Conservation (phyloP, 2,113 vertebrate species). For the Larimichthys polyactis region DNA sequence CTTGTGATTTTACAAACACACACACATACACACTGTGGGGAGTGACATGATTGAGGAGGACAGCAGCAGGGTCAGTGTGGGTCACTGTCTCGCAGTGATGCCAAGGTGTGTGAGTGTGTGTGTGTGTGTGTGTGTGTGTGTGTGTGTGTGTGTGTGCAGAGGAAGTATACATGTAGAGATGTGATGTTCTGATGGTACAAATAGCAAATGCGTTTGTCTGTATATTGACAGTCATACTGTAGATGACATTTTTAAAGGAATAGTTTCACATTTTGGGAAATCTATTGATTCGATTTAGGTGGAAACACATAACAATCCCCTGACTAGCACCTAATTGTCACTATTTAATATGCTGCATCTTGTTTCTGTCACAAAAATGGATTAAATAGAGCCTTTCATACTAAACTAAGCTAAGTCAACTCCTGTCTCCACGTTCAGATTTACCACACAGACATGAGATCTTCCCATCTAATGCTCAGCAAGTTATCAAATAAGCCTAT, state of each 20-base stretch:
- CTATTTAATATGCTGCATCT: not conserved
- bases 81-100: not conserved
- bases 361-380: not conserved
- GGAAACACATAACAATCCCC: too few relatives aligned
- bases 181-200: not conserved
- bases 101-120: not conserved
- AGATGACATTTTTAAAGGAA: not conserved
- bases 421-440: not conserved
- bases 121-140: not conserved
- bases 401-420: not conserved
- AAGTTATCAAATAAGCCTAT: not conserved
- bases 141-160: not conserved
- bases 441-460: not conserved
- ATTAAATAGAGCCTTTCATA: not conserved
- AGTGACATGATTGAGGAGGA: conserved; percentile 14
- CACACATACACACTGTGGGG: not conserved
- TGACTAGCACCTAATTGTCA: not conserved
- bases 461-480: not conserved
- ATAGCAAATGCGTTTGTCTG: not conserved
- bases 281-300: too few relatives aligned
- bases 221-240: not conserved
- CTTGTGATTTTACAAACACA: not conserved
- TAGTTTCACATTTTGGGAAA: too few relatives aligned
- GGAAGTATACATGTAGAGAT: not conserved
- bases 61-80: not conserved